Conservation (phyloP, 2,888 invertebrate species). For the Sphaerophoria rueppellii region DNA sequence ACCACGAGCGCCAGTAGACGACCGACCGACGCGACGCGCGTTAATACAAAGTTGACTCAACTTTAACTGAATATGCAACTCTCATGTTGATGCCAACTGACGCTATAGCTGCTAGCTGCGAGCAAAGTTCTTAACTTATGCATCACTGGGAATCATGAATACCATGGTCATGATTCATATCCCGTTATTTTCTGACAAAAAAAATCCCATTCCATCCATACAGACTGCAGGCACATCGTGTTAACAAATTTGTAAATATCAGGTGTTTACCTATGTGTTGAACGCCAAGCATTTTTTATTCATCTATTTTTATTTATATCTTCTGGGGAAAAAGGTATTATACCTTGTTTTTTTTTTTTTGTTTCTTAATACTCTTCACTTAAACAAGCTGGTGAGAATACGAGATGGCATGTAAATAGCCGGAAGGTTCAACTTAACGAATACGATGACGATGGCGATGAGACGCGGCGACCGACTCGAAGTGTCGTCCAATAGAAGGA, state of each 20-base stretch:
- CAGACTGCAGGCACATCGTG: slow-evolving; percentile 70
- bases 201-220: slow-evolving; percentile 47
- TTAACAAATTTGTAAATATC: slow-evolving; percentile 79
- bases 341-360: too few species aligned
- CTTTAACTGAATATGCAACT: slow-evolving; percentile 6
- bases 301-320: slow-evolving; percentile 15
- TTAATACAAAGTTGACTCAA: slow-evolving; percentile 56
- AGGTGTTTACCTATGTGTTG: slow-evolving; percentile 78
- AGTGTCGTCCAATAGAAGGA: slow-evolving; percentile 47
- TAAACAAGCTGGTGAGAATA: slow-evolving; percentile 45
- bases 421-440: slow-evolving; percentile 54
- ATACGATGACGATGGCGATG: slow-evolving; percentile 5
- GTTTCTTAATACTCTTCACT: slow-evolving; percentile 36
- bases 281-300: slow-evolving; percentile 39
- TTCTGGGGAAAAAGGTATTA: slow-evolving; percentile 32
- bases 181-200: slow-evolving; percentile 80
- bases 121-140: slow-evolving; percentile 66
- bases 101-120: slow-evolving; percentile 34
- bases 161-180: slow-evolving; percentile 82
- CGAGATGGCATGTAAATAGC: slow-evolving; percentile 61
- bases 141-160: slow-evolving; percentile 80
- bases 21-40: not conserved
- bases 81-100: slow-evolving; percentile 2
- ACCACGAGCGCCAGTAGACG: too few species aligned
- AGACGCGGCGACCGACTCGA: slow-evolving; percentile 2